A percentile compares a stretch with the other conserved stretches of the same genome.
phyloP scores from a whole-genome alignment of 2,888 invertebrate genomes.

The Dynastes tityus region DNA sequence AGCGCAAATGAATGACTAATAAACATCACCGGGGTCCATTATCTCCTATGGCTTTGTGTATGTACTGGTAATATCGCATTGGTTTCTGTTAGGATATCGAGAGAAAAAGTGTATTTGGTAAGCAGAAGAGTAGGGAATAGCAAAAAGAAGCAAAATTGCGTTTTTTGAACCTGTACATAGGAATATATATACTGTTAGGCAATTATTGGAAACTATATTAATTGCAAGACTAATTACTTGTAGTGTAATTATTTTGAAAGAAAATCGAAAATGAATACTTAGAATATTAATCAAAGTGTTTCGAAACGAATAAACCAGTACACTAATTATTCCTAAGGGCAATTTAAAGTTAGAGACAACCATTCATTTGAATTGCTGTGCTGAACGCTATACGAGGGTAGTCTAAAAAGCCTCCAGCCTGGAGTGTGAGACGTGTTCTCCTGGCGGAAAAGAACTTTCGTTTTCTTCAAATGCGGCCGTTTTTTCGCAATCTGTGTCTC shows the following conservation, averaged over 20 bases:
- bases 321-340: no score
- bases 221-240: neutral
- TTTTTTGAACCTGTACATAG: neutral
- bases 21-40: constrained; percentile 62
- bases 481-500: no score
- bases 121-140: neutral
- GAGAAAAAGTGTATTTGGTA: neutral
- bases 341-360: no score
- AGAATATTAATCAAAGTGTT: no score
- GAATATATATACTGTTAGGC: neutral
- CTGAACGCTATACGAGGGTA: no score
- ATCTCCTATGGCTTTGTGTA: constrained; percentile 32
- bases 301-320: no score
- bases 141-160: neutral
- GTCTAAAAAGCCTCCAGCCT: no score
- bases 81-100: neutral
- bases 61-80: constrained; percentile 12
- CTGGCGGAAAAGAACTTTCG: no score
- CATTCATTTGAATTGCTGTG: no score
- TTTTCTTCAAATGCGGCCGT: no score
- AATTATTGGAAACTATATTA: neutral
- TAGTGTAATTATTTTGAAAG: neutral
- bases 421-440: no score
- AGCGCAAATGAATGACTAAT: constrained; percentile 68
- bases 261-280: no score